Percentiles rank a stretch among this genome's conserved stretches.
Conservation (phyloP, 2,113 vertebrate genomes). For the Ochotona princeps region DNA sequence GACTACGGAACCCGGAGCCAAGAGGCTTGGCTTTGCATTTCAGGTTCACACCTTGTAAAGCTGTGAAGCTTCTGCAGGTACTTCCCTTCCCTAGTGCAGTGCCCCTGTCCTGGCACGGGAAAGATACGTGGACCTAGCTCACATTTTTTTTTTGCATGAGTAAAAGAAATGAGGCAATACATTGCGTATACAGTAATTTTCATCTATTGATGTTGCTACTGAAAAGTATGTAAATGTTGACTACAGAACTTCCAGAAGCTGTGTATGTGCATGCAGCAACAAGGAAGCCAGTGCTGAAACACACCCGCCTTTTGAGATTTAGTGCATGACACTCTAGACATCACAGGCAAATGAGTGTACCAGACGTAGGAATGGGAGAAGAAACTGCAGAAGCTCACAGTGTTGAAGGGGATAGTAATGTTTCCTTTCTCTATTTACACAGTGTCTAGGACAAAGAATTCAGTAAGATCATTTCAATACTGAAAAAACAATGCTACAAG, state of each 20-base stretch:
- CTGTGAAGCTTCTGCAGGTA: neutral
- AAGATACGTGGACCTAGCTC: neutral
- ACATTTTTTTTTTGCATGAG: neutral
- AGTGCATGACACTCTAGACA: neutral
- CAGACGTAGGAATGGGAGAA: neutral
- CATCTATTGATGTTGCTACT: neutral
- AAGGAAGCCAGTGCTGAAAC: neutral
- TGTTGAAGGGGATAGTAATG: neutral
- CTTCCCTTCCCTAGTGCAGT: neutral
- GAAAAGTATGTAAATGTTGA: neutral
- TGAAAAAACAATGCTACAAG: neutral
- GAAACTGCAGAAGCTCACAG: neutral
- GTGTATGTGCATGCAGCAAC: neutral
- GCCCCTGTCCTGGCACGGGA: neutral
- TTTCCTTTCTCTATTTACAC: neutral
- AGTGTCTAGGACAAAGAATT: neutral
- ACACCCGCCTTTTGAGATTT: neutral
- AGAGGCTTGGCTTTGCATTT: neutral
- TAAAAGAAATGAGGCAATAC: neutral
- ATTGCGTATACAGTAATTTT: neutral
- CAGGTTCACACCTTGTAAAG: neutral
- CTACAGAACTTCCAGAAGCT: neutral
- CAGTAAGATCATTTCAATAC: neutral
- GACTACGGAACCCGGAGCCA: neutral
- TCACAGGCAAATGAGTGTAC: neutral